phyloP scores from a whole-genome alignment of 2,888 invertebrate species.

The Tanytarsus gracilentus region DNA sequence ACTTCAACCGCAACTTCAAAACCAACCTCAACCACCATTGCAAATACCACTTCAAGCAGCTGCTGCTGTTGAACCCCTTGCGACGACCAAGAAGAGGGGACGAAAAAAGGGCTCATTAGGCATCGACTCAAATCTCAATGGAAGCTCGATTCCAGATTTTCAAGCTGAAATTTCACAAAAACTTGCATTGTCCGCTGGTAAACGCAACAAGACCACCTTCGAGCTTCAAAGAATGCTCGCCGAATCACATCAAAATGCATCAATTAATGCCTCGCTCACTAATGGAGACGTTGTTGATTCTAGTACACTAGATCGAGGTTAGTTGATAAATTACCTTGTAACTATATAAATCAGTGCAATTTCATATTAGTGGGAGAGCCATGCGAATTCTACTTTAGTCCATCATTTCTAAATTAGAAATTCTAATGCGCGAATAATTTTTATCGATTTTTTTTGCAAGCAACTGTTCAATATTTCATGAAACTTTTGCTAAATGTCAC shows the following conservation, averaged over 20 bases:
- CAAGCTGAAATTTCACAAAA: slow-evolving; percentile 30
- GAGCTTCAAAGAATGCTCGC: slow-evolving; percentile 34
- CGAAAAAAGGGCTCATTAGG: slow-evolving; percentile 43
- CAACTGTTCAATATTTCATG: no score
- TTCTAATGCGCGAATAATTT: no score
- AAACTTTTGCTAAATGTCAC: no score
- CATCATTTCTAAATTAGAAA: no score
- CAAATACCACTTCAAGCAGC: no score
- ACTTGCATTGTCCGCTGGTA: slow-evolving; percentile 33
- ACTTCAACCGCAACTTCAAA: neutral
- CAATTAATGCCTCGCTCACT: neutral
- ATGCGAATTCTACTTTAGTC: no score
- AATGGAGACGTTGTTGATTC: slow-evolving; percentile 13
- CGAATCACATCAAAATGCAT: slow-evolving; percentile 16
- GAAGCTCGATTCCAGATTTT: slow-evolving; percentile 16
- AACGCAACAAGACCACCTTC: slow-evolving; percentile 43
- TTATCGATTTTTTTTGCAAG: no score
- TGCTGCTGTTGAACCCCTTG: no score
- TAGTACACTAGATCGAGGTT: slow-evolving; percentile 24
- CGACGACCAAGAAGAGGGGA: slow-evolving; percentile 38
- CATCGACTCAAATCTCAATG: slow-evolving; percentile 34
- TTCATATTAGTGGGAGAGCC: no score
- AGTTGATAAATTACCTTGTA: no score
- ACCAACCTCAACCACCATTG: no score
- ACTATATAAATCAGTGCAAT: no score